Percentiles rank a stretch among this genome's conserved stretches.
Evolutionary conservation across 2,113 vertebrate species (phyloP).

Genomic region (Turdus rufiventris): DNA sequence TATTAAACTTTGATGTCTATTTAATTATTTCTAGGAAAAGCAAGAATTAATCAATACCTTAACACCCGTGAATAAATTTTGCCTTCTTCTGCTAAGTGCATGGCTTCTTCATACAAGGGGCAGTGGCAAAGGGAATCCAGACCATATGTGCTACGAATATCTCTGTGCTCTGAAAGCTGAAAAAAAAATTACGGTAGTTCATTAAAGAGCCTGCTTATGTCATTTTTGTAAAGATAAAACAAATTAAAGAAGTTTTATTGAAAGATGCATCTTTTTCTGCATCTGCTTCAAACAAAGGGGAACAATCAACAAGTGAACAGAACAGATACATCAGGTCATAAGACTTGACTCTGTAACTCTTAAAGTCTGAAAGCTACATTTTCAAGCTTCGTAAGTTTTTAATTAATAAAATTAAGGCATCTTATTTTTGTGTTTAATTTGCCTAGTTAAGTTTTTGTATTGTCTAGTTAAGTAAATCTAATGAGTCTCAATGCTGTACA

Average conservation of each 20-base stretch:
- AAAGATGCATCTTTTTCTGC: background rate
- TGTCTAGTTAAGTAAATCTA: background rate
- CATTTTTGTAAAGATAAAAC: background rate
- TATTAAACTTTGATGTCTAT: background rate
- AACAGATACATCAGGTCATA: background rate
- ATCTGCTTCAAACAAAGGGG: background rate
- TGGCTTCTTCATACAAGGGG: constrained; percentile 90
- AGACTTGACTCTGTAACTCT: background rate
- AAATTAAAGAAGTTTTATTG: background rate
- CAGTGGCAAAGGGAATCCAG: constrained; percentile 80
- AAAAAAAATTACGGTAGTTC: background rate
- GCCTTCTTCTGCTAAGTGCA: constrained; percentile 90
- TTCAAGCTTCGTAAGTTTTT: background rate
- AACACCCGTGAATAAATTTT: constrained; percentile 89
- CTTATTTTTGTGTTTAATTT: background rate
- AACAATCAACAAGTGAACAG: background rate
- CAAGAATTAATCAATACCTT: constrained; percentile 80
- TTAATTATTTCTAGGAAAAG: no score
- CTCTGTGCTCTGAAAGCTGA: constrained; percentile 86
- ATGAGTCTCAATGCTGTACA: background rate
- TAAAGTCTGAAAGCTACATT: background rate
- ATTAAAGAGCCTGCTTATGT: background rate
- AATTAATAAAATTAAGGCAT: background rate
- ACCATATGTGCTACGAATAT: constrained; percentile 60
- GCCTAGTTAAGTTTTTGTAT: background rate